Evolutionary conservation across 2,113 vertebrate genomes (phyloP).

Genomic region (Ochotona curzoniae): DNA sequence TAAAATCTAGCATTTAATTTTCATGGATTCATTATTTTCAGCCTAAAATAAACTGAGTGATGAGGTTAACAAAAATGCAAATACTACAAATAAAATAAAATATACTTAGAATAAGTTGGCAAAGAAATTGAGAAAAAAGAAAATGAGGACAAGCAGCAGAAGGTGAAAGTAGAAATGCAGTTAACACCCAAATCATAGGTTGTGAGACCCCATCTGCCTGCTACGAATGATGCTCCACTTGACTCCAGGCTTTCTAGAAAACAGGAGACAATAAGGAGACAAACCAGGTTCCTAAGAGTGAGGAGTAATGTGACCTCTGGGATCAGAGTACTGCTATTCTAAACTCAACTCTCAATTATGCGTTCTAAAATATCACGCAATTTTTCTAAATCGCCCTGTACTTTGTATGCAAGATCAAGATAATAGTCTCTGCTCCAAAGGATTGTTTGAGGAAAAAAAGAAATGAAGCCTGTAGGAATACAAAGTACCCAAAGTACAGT

Average conservation of each 20-base stretch:
- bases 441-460: neutral
- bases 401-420: neutral
- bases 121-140: neutral
- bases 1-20: neutral
- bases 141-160: conserved; percentile 25
- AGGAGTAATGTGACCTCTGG: neutral
- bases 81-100: neutral
- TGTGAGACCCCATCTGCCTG: neutral
- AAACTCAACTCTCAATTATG: neutral
- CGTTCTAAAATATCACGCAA: neutral
- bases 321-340: neutral
- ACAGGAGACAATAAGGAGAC: neutral
- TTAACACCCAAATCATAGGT: neutral
- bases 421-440: neutral
- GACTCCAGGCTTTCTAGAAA: neutral
- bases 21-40: neutral
- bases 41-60: neutral
- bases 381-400: neutral
- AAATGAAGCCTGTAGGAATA: neutral
- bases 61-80: conserved; percentile 34
- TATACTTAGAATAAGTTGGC: neutral
- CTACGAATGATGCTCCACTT: neutral
- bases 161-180: neutral
- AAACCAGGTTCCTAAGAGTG: neutral
- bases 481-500: neutral